Percentiles rank a stretch among this genome's conserved stretches.
phyloP scores from a whole-genome alignment of 2,888 invertebrate species.

The Eupithecia centaureata region DNA sequence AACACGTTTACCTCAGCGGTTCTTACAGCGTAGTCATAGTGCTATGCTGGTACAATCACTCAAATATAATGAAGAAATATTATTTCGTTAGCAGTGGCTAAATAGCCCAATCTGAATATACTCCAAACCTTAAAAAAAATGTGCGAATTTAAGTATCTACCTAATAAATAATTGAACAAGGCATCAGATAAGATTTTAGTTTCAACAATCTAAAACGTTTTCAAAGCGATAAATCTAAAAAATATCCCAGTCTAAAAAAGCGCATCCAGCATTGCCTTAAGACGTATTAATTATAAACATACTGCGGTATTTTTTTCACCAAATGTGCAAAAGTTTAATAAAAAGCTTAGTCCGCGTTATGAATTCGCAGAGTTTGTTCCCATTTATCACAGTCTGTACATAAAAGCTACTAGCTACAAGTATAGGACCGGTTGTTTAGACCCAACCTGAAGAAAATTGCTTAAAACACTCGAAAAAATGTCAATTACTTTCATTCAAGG shows the following conservation, averaged over 20 bases:
- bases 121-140: no score
- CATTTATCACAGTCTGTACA: constrained; percentile 31
- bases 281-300: background rate
- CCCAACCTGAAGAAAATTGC: constrained; percentile 33
- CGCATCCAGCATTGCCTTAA: background rate
- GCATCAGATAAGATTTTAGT: no score
- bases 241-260: background rate
- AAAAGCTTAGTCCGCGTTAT: background rate
- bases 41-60: background rate
- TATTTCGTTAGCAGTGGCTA: no score
- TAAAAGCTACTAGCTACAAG: constrained; percentile 24
- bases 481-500: constrained; percentile 48
- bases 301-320: background rate
- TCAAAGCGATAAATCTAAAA: background rate
- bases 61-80: background rate
- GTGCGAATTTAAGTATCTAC: no score
- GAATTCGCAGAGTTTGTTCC: constrained; percentile 22
- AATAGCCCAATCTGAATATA: no score
- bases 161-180: no score
- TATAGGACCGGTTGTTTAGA: constrained; percentile 29
- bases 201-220: no score
- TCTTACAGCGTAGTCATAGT: no score
- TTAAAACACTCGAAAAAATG: constrained; percentile 37
- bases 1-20: no score
- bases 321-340: background rate